Base-by-base conservation (phyloP, 2,888 invertebrate genomes). In the Tethea ocularis region DNA sequence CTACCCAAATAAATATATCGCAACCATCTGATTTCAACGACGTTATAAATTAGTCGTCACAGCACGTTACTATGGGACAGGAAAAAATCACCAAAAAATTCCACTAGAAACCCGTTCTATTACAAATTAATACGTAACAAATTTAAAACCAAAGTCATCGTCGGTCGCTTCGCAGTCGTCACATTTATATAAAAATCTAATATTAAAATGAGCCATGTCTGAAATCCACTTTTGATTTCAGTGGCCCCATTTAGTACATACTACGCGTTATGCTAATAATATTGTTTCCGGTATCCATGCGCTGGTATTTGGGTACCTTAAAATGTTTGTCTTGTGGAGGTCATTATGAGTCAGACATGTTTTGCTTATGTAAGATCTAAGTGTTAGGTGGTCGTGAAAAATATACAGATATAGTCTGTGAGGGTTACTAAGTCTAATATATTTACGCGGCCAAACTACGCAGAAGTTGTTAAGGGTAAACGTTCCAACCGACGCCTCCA, bases 171-270 rank as follows among this genome's bases (percentile, higher is more conserved):
- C n/a, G n/a, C n/a, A n/a, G 17, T 13, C 33, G 46, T 46, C 46
- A 46, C 20, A 10, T 46, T 46, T 20, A 20, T 38, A 20, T 38
- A 38, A 15, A 38, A 22, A 38, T 38, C n/a, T n/a, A 38, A 52
- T 57, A 52, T 38, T 56, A 46, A 46, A 46, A 46, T 46, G 59
- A 53, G 58, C 52, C 51, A 33, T 61, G 36, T 67, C 78, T 80
- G 80, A 78, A 80, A 80, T 77, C 77, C 79, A 86, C 86, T 87
- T 84, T 87, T 86, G 77, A 78, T 87, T 87, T 86, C 84, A 80
- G 82, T 67, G 64, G 67, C 66, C 67, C 62, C 62, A 58, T 62
- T 38, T 55, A 68, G 62, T 56, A 58, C 61, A 63, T 57, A 62
- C 62, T 69, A 64, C 72, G 63, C 65, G 69, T 77, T 80, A 82